phyloP scores from a whole-genome alignment of 2,888 invertebrate species.

The Bibio marci region DNA sequence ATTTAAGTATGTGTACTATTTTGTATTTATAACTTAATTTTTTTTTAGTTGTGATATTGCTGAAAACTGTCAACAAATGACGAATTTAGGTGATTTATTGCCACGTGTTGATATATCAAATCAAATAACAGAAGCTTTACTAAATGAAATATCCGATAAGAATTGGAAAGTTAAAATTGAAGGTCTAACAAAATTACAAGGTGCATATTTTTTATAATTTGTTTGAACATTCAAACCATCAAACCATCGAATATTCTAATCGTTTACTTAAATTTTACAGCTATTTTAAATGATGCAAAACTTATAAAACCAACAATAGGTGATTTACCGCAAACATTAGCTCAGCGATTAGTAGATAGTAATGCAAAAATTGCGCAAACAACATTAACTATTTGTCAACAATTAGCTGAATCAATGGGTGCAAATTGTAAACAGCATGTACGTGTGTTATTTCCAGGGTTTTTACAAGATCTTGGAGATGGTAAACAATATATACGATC shows the following conservation, averaged over 20 bases:
- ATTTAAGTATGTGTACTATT: neutral
- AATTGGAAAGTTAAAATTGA: conserved; percentile 69
- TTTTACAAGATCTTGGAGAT: conserved; percentile 64
- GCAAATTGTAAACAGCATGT: conserved; percentile 61
- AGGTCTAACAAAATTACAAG: conserved; percentile 30
- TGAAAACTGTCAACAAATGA: conserved; percentile 6
- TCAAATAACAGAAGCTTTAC: conserved; percentile 62
- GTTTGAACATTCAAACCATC: no score
- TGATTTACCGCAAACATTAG: conserved; percentile 64
- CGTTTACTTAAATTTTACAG: neutral
- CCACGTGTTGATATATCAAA: conserved; percentile 66
- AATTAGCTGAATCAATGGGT: conserved; percentile 69
- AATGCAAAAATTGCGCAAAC: conserved; percentile 83
- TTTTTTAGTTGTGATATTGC: neutral
- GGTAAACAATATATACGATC: conserved; percentile 63
- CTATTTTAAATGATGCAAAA: conserved; percentile 41
- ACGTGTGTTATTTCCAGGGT: conserved; percentile 65
- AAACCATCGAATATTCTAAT: no score
- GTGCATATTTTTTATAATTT: conserved; percentile 3
- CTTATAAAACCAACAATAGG: conserved; percentile 71
- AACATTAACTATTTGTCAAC: conserved; percentile 67
- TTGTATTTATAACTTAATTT: neutral
- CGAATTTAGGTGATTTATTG: conserved; percentile 47
- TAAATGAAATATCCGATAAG: conserved; percentile 71
- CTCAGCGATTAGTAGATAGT: conserved; percentile 65